Conservation (phyloP, 2,113 vertebrate genomes). For the Raja brachyura region DNA sequence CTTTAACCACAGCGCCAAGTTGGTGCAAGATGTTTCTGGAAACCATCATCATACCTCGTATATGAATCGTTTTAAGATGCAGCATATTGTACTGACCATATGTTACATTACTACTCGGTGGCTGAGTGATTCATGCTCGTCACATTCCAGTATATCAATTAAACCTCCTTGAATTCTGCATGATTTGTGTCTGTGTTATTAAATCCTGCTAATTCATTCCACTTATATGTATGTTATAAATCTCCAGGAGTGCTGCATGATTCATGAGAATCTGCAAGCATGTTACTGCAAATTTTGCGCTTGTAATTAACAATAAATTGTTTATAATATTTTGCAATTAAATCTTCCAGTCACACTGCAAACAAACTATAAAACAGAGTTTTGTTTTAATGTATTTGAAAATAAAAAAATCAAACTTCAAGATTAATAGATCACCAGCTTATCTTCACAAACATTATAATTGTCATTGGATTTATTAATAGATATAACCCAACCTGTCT, state of each 20-base stretch:
- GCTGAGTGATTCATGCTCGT: constrained; percentile 86
- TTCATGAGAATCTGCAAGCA: constrained; percentile 86
- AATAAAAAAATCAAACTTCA: constrained; percentile 16
- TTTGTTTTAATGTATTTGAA: constrained; percentile 37
- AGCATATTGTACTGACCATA: constrained; percentile 83
- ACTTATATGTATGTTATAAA: constrained; percentile 94
- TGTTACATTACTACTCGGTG: constrained; percentile 72
- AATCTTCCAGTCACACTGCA: constrained; percentile 88
- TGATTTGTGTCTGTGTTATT: constrained; percentile 96
- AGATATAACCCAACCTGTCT: constrained; percentile 21
- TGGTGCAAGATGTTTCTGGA: constrained; percentile 16
- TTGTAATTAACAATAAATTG: constrained; percentile 99
- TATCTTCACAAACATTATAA: constrained; percentile 37
- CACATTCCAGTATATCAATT: constrained; percentile 91
- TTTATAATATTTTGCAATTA: constrained; percentile 88
- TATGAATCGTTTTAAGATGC: constrained; percentile 74
- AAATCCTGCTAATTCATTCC: constrained; percentile 93
- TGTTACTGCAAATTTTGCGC: constrained; percentile 91
- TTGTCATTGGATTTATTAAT: constrained; percentile 35
- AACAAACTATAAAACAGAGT: constrained; percentile 73
- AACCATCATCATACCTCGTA: not conserved
- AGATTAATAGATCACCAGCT: constrained; percentile 37
- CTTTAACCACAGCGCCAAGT: not conserved
- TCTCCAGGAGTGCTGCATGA: constrained; percentile 81
- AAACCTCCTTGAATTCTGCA: constrained; percentile 83